Conservation (phyloP, 2,113 vertebrate species). For the Thunnus maccoyii region DNA sequence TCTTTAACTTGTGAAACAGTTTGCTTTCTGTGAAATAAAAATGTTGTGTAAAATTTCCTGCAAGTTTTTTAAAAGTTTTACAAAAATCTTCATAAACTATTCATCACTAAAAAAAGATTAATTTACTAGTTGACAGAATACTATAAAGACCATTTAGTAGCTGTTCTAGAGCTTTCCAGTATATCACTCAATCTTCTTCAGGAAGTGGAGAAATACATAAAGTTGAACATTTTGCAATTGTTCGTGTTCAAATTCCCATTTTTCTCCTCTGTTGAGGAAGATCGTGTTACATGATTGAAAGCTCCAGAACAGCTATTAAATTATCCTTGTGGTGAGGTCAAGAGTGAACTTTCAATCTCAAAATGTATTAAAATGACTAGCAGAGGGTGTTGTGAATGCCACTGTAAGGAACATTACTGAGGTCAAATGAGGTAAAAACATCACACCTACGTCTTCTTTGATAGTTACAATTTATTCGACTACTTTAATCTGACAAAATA, state of each 20-base stretch:
- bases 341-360: neutral
- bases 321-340: neutral
- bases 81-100: neutral
- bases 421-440: conserved; percentile 34
- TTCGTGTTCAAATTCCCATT: neutral
- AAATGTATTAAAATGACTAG: neutral
- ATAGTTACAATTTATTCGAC: conserved; percentile 61
- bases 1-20: conserved; percentile 9
- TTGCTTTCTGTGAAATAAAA: conserved; percentile 57
- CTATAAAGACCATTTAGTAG: neutral
- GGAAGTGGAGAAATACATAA: neutral
- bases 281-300: too few species aligned
- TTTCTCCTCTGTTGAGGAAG: neutral
- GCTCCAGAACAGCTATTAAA: neutral
- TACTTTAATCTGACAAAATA: conserved; percentile 46
- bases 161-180: neutral
- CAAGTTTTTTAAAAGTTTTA: neutral
- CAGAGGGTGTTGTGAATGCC: neutral
- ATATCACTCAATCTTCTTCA: neutral
- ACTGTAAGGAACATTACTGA: neutral
- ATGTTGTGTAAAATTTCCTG: neutral
- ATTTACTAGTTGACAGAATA: neutral
- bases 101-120: too few species aligned
- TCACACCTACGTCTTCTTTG: conserved; percentile 48
- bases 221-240: neutral